Conservation (phyloP, 53 echinoderm and acorn worm genomes). For the Mesocentrotus franciscanus region DNA sequence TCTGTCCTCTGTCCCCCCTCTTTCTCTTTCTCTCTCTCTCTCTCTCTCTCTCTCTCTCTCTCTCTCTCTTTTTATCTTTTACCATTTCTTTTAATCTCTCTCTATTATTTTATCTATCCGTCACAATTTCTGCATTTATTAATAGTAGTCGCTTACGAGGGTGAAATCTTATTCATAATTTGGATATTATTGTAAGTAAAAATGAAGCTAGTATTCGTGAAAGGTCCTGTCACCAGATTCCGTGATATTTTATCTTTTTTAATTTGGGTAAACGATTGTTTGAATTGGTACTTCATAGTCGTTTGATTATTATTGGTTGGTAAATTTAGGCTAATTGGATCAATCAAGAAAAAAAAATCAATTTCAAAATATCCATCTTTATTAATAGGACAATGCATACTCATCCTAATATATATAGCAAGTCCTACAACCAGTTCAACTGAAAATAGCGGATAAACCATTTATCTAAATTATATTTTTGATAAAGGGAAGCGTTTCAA, state of each 20-base stretch:
- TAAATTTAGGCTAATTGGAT: background rate
- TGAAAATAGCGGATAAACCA: background rate
- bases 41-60: background rate
- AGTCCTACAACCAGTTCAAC: background rate
- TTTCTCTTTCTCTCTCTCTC: no score
- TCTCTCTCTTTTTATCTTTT: background rate
- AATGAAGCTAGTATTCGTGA: no score
- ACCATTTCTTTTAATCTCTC: no score
- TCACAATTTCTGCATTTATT: no score
- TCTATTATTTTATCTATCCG: no score
- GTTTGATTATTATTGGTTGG: background rate
- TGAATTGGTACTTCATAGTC: background rate
- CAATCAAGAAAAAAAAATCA: background rate
- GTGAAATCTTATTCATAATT: no score
- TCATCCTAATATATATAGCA: background rate
- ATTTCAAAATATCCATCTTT: background rate
- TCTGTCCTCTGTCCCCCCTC: no score
- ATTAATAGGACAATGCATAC: background rate
- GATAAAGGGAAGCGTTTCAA: background rate
- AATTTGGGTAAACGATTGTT: background rate
- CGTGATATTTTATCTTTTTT: no score
- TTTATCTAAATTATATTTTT: conserved; percentile 4
- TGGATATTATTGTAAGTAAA: no score
- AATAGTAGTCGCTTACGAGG: no score
- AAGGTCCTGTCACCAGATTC: no score